Base-by-base conservation (phyloP, 2,888 invertebrate genomes). In the Ormia ochracea region DNA sequence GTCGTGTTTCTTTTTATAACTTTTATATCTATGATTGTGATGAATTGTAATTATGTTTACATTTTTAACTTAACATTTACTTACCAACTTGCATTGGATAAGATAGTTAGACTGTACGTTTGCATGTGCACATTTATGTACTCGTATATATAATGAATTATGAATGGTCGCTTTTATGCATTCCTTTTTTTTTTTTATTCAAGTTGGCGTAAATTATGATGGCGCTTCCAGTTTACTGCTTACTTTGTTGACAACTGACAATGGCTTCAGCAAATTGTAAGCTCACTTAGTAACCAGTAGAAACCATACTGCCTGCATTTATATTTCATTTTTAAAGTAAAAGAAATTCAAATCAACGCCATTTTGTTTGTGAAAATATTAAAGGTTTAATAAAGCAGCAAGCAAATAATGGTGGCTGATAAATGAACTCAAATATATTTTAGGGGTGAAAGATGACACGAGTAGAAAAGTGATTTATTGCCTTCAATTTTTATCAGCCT, bases 41-140 rank as follows among this genome's bases (percentile, higher is more conserved):
- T 80, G 72, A 76, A 80, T 76, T 76, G 66, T 76, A 80, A 80
- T 80, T 76, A 76, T 80, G 72, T 73, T 80, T 76, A 76, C 56
- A 63, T 76, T 80, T 80, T 66, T 63, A 68, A 58, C 72, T 80
- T 56, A 58, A 58, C 68, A 69, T 74, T 69, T 74, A 73, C 73
- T 73, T 73, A 63, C 56, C 48, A 38, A 70, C 66, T 72, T 75
- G 36, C 36, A 28, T 12, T 21, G 63, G 63, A 70, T 65, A 68
- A 77, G 69, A 77, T 65, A 76, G 36, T n/a, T 3, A 33, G 19
- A 23, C 12, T 31, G 21, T 38, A n/a, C 21, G 26, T 31, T n/a
- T 65, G 63, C 14, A 45, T 65, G 56, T 61, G 33, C 45, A 36
- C 63, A 28, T 12, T 12, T 36, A 48, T 14, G 28, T 59, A 14